phyloP scores from a whole-genome alignment of 2,888 invertebrate genomes.

The Allacma fusca region DNA sequence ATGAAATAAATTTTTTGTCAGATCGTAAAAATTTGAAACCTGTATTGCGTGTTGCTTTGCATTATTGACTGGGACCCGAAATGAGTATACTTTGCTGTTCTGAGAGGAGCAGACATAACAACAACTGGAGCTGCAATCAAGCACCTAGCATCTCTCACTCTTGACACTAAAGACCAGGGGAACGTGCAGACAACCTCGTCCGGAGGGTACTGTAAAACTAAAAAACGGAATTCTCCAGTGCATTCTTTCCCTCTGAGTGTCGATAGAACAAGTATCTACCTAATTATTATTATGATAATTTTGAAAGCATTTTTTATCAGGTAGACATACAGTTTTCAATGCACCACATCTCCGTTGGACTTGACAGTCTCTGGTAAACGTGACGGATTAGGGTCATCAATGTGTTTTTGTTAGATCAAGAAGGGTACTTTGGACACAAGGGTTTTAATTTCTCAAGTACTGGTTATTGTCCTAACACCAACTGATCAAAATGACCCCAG shows the following conservation, averaged over 20 bases:
- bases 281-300: background rate
- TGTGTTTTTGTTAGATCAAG: background rate
- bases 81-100: background rate
- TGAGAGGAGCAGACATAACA: background rate
- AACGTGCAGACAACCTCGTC: conserved; percentile 11
- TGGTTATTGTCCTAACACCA: too few relatives aligned
- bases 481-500: too few relatives aligned
- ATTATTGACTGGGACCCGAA: conserved; percentile 1
- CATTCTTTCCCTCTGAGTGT: background rate
- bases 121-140: background rate
- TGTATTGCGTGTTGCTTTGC: conserved; percentile 18
- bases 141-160: background rate
- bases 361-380: background rate
- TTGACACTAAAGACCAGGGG: background rate
- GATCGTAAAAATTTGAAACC: conserved; percentile 24
- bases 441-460: too few relatives aligned
- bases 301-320: background rate
- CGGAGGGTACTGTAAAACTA: background rate
- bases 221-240: background rate
- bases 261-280: background rate
- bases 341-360: background rate
- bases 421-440: too few relatives aligned
- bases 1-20: conserved; percentile 20
- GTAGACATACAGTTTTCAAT: background rate
- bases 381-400: background rate